A percentile compares a stretch with the other conserved stretches of the same genome.
Conservation (phyloP, 2,888 invertebrate species). For the Cephus nigrinus region DNA sequence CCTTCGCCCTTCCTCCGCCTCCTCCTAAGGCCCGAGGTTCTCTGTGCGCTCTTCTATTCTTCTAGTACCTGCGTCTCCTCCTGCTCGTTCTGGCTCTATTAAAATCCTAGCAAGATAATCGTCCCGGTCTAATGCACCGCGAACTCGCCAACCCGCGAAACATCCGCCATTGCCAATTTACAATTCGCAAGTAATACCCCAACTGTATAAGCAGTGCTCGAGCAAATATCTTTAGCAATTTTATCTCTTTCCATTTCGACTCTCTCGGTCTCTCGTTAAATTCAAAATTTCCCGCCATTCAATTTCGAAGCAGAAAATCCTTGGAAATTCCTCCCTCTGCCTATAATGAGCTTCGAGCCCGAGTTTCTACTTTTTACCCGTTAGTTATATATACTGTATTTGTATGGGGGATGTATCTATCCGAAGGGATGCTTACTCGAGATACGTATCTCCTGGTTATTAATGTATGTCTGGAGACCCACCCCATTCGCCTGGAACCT, state of each 20-base stretch:
- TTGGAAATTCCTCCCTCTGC: conserved; percentile 41
- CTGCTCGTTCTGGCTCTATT: conserved; percentile 40
- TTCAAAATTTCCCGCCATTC: not conserved
- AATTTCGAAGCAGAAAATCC: conserved; percentile 16
- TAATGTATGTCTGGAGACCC: conserved; percentile 60
- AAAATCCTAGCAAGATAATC: conserved; percentile 40
- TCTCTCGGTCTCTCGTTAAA: not conserved
- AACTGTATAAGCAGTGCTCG: not conserved
- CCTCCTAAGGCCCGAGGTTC: conserved; percentile 5
- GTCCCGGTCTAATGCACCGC: conserved; percentile 39
- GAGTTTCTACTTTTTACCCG: conserved; percentile 50
- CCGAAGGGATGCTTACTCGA: conserved; percentile 44
- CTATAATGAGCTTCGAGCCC: conserved; percentile 45
- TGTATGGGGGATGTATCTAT: conserved; percentile 47
- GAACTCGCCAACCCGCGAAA: conserved; percentile 47
- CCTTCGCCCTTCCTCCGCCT: conserved; percentile 24
- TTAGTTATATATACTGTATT: conserved; percentile 60
- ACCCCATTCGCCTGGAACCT: conserved; percentile 2
- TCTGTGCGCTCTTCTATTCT: not conserved
- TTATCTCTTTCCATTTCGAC: not conserved
- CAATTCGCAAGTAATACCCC: not conserved
- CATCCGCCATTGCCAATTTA: conserved; percentile 13
- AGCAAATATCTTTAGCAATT: not conserved
- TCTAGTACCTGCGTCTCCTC: conserved; percentile 13
- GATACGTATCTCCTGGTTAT: conserved; percentile 62